A percentile compares a stretch with the other conserved stretches of the same genome.
Conservation (phyloP, 2,113 vertebrate species). For the Sitta europaea region DNA sequence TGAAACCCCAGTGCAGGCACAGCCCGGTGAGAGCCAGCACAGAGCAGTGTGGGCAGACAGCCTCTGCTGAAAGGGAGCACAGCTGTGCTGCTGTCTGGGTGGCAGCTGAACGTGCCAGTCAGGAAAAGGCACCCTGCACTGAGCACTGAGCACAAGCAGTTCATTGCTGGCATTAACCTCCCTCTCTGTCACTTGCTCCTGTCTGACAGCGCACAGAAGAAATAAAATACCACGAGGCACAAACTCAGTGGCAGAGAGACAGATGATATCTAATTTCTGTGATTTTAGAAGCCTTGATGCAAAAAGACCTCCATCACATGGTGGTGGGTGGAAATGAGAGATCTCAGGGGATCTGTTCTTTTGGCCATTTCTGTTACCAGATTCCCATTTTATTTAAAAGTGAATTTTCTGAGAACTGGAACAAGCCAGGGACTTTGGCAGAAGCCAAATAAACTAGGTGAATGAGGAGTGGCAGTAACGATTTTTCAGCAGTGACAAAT, state of each 20-base stretch:
- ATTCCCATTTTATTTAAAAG: not conserved
- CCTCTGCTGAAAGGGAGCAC: not conserved
- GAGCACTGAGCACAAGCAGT: not conserved
- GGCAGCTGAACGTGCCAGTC: not conserved
- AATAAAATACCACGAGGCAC: not conserved
- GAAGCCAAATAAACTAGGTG: not conserved
- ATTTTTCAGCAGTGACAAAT: conserved; percentile 12
- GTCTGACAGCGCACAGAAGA: not conserved
- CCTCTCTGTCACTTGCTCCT: not conserved
- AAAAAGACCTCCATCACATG: not conserved
- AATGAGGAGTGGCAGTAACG: not conserved
- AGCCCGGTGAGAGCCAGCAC: fast-evolving
- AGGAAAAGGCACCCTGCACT: not conserved
- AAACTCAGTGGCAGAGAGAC: not conserved
- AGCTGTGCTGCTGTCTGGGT: not conserved
- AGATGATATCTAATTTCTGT: not conserved
- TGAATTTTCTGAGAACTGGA: not conserved
- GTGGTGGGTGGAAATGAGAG: not conserved
- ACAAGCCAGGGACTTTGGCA: not conserved
- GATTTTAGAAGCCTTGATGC: not conserved
- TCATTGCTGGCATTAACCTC: not conserved
- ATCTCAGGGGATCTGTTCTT: not conserved
- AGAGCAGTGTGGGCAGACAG: fast-evolving
- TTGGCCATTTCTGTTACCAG: not conserved
- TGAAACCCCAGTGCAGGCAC: not conserved